A percentile compares a stretch with the other conserved stretches of the same genome.
phyloP scores from a whole-genome alignment of 2,888 invertebrate species.

The Andrena praecox region DNA sequence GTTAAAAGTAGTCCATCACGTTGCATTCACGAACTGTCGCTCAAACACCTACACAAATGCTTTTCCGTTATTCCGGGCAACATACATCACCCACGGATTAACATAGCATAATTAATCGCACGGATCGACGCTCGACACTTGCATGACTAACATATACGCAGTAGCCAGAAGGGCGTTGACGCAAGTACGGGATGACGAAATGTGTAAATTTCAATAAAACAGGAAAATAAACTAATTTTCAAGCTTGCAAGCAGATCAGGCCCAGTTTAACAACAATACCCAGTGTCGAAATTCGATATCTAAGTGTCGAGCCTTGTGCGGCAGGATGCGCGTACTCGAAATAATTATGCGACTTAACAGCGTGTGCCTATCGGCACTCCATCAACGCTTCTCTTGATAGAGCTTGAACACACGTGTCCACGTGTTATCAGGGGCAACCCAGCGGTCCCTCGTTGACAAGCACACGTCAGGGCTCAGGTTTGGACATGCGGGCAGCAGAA shows the following conservation, averaged over 20 bases:
- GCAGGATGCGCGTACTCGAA: neutral
- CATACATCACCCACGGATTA: too few species aligned
- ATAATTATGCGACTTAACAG: neutral
- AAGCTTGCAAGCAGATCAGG: neutral
- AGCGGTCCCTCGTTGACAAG: conserved; percentile 48
- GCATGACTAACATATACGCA: too few species aligned
- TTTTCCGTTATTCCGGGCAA: too few species aligned
- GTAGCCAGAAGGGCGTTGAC: too few species aligned
- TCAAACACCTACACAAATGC: too few species aligned
- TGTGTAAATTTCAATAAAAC: too few species aligned
- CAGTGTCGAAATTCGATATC: neutral
- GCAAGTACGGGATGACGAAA: too few species aligned
- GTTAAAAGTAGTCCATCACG: too few species aligned
- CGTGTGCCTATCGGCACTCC: neutral
- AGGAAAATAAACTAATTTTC: neutral
- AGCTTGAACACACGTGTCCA: conserved; percentile 24
- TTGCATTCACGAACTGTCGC: too few species aligned
- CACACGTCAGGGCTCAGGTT: conserved; percentile 5
- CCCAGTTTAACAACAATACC: too few species aligned
- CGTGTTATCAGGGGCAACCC: conserved; percentile 62
- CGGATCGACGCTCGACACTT: too few species aligned
- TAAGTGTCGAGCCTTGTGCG: neutral
- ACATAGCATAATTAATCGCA: too few species aligned
- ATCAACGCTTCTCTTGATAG: conserved; percentile 29
- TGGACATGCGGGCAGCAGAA: neutral